Percentiles rank a stretch among this genome's conserved stretches.
phyloP scores from a whole-genome alignment of 1,140 invertebrate genomes.

The Eupeodes corollae region DNA sequence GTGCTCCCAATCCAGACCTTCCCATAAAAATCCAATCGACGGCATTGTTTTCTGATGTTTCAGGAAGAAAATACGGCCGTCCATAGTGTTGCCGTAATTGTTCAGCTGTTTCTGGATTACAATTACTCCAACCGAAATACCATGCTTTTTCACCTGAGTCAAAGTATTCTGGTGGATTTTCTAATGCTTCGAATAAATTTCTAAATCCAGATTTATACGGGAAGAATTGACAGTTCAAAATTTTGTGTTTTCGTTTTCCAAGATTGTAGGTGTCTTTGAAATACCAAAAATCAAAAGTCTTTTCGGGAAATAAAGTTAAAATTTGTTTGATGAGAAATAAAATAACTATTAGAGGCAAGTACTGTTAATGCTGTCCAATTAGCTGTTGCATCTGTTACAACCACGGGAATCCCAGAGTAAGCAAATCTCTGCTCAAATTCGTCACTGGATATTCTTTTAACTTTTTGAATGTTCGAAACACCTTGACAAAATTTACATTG shows the following conservation, averaged over 20 bases:
- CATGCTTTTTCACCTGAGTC: constrained; percentile 51
- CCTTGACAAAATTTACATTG: constrained; percentile 60
- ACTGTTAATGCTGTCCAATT: constrained; percentile 64
- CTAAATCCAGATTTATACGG: constrained; percentile 79
- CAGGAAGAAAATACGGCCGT: constrained; percentile 79
- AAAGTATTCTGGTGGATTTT: constrained; percentile 58
- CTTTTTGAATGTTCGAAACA: constrained; percentile 48
- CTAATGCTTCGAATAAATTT: constrained; percentile 63
- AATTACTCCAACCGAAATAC: constrained; percentile 94
- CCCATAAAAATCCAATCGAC: constrained; percentile 97
- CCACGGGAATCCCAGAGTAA: constrained; percentile 64
- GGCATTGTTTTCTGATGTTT: constrained; percentile 67
- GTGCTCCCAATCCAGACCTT: constrained; percentile 79
- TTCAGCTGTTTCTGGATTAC: constrained; percentile 64
- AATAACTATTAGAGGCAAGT: not conserved
- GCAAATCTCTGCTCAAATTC: constrained; percentile 63
- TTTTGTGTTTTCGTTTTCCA: constrained; percentile 41
- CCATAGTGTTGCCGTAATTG: constrained; percentile 68
- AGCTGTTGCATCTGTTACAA: constrained; percentile 67
- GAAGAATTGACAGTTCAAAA: constrained; percentile 75
- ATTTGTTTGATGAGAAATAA: not conserved
- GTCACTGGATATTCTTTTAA: constrained; percentile 50
- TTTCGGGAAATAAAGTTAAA: constrained; percentile 6
- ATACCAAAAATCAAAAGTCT: constrained; percentile 60
- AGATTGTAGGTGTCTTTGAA: constrained; percentile 64